These are phyloP conservation scores for Crocidura indochinensis DNA, from an alignment of 2,797 vertebrate species.

Conservation along the genomic window DNA sequence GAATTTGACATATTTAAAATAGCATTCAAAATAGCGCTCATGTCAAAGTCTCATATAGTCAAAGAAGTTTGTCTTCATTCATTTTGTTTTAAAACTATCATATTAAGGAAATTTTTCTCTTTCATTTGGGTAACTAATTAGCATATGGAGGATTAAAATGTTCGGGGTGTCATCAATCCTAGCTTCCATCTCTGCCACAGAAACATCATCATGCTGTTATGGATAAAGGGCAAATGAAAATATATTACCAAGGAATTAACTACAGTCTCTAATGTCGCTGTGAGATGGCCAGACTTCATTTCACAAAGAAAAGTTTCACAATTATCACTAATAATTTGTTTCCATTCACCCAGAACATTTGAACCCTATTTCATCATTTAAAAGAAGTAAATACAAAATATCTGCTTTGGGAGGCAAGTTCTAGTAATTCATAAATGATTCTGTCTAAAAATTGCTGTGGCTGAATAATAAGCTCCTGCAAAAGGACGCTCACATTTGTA, in stretches of 20 bases:
- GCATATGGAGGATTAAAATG: slow-evolving; percentile 59
- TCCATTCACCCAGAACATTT: slow-evolving; percentile 75
- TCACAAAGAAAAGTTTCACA: slow-evolving; percentile 77
- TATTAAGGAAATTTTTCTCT: slow-evolving; percentile 60
- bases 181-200: slow-evolving; percentile 61
- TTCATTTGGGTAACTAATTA: slow-evolving; percentile 74
- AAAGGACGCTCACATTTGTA: slow-evolving; percentile 81
- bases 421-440: slow-evolving; percentile 82
- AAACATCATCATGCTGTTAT: slow-evolving; percentile 59
- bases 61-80: slow-evolving; percentile 65
- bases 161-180: slow-evolving; percentile 68
- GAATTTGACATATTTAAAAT: slow-evolving; percentile 52
- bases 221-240: slow-evolving; percentile 77
- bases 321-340: slow-evolving; percentile 74
- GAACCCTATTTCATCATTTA: slow-evolving; percentile 77
- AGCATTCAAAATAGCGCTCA: slow-evolving; percentile 20
- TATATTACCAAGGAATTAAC: slow-evolving; percentile 72
- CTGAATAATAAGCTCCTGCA: slow-evolving; percentile 79
- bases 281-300: slow-evolving; percentile 74
- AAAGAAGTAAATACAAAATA: slow-evolving; percentile 82
- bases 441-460: slow-evolving; percentile 79
- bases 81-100: slow-evolving; percentile 66
- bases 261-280: slow-evolving; percentile 35
- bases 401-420: slow-evolving; percentile 67
- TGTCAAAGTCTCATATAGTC: slow-evolving; percentile 51